Evolutionary conservation across 2,113 vertebrate genomes (phyloP).

Genomic region (Bucco capensis): DNA sequence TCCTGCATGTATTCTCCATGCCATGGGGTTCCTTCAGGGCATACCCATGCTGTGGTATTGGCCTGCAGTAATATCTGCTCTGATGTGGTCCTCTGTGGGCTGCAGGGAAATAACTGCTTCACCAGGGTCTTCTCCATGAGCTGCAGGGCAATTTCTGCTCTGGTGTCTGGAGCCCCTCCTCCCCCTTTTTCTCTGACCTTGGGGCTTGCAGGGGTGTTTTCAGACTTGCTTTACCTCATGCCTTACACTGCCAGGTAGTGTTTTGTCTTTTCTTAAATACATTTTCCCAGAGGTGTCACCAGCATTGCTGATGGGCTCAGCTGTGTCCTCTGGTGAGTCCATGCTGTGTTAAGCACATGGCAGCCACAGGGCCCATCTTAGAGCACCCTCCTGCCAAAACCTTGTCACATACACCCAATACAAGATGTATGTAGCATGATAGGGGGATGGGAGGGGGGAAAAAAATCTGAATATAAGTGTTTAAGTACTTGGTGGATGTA

Average conservation of each 20-base stretch:
- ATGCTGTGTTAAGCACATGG: too few relatives aligned
- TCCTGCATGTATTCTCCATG: background rate
- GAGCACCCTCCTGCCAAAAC: background rate
- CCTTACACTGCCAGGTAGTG: fast-evolving
- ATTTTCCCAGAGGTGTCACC: background rate
- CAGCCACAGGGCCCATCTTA: background rate
- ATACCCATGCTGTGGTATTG: background rate
- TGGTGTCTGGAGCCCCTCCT: fast-evolving
- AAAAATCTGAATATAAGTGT: background rate
- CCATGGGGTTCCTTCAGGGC: background rate
- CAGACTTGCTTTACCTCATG: background rate
- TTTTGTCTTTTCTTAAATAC: background rate
- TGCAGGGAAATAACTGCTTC: background rate
- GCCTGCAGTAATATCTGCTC: background rate
- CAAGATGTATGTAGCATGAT: too few relatives aligned
- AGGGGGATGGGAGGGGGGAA: background rate
- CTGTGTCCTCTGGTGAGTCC: background rate
- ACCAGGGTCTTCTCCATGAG: background rate
- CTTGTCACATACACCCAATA: background rate
- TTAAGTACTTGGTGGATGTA: background rate
- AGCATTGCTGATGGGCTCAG: background rate
- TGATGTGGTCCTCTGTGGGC: background rate
- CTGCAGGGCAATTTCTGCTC: background rate
- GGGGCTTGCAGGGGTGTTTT: background rate
- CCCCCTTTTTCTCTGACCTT: background rate